Conservation (phyloP, 2,888 invertebrate genomes). For the Thereva unica region DNA sequence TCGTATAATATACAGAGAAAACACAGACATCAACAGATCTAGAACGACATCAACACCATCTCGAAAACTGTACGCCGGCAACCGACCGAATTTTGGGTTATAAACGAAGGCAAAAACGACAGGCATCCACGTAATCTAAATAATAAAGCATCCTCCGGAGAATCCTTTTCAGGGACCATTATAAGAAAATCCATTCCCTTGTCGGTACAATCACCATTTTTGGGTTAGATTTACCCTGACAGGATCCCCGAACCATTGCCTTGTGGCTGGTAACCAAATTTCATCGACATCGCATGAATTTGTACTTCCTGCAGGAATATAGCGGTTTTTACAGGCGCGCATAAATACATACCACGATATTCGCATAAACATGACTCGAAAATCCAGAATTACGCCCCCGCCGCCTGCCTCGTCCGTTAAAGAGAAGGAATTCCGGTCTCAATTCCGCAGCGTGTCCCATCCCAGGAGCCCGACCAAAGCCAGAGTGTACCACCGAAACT, state of each 20-base stretch:
- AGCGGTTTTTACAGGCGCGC: slow-evolving; percentile 16
- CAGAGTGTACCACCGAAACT: not conserved
- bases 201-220: slow-evolving; percentile 19
- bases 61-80: not conserved
- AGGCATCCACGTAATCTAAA: slow-evolving; percentile 24
- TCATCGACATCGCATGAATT: slow-evolving; percentile 30
- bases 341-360: slow-evolving; percentile 18
- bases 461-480: too few relatives aligned
- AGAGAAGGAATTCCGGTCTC: too few relatives aligned
- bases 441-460: too few relatives aligned
- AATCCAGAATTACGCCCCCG: not conserved
- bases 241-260: slow-evolving; percentile 6
- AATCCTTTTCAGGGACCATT: slow-evolving; percentile 20
- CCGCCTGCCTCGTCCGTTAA: too few relatives aligned
- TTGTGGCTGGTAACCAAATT: slow-evolving; percentile 7
- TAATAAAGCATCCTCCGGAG: slow-evolving; percentile 35
- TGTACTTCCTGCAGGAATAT: not conserved
- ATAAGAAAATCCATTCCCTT: slow-evolving; percentile 28
- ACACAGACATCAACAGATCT: not conserved
- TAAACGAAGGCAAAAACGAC: not conserved
- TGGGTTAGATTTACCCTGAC: not conserved
- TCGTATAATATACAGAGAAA: not conserved
- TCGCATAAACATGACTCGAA: slow-evolving; percentile 6
- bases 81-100: not conserved
- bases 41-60: slow-evolving; percentile 13